Base-by-base conservation (phyloP, 2,113 vertebrate genomes). In the Phrynosoma platyrhinos region DNA sequence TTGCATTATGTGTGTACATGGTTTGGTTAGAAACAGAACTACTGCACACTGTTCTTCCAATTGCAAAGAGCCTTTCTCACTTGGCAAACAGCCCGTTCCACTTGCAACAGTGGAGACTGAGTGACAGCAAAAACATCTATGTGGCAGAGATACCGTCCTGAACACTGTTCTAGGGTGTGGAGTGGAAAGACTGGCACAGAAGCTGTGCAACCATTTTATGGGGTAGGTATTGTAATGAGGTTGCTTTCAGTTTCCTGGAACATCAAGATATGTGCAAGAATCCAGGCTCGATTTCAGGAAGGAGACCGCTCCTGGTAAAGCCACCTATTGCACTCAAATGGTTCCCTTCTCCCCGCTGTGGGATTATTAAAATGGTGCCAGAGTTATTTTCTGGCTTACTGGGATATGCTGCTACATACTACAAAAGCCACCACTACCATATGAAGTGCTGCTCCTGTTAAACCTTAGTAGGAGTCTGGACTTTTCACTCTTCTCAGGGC, bases 1-100 rank as follows among this genome's bases (percentile, higher is more conserved):
- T 71, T 85, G 83, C 27, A 91, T 88, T 93, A 87, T 84, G 85
- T 91, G 87, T 91, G 89, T 84, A 89, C 83, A 86, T 80, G 90
- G 89, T 91, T 77, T 80, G 87, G 93, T 91, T 13, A 96, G 95
- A 96, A 78, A 79, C 3, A 87, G 55, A 90, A 85, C 88, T 85
- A 75, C 79, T 84, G 90, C 89, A 90, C 92, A 85, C 30, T 91
- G 90, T 89, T 87, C 32, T 80, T 4, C 89, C 87, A 30, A 30
- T 53, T 47, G 10, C 27, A 84, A 30, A 30, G 68, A 89, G 86
- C 85, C 78, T 30, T 13, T 16, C 36, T 9, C 62, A 47, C 58
- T 58, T 55, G 82, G 69, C 68, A 47, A 84, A 25, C 55, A 18
- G n/a, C 4, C 0, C 8, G 20, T 69, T 58, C 32, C 10, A 58